A percentile compares a stretch with the other conserved stretches of the same genome.
phyloP scores from a whole-genome alignment of 2,797 vertebrate genomes.

The Cuniculus paca region DNA sequence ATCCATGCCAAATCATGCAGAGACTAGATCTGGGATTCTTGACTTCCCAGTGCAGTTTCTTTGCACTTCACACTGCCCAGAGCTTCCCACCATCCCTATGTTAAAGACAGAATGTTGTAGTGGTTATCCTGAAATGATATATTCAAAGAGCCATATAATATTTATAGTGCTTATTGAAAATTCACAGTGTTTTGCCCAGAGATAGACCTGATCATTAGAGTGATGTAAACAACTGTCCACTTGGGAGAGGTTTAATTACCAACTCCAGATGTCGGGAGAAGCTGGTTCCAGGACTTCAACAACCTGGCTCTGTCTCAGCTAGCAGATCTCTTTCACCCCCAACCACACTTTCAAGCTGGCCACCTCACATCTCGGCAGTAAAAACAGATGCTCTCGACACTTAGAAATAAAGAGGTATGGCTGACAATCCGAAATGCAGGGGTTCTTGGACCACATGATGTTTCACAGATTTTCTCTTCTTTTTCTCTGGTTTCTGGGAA shows the following conservation, averaged over 20 bases:
- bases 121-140: slow-evolving; percentile 66
- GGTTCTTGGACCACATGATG: slow-evolving; percentile 23
- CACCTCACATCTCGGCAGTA: slow-evolving; percentile 74
- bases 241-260: slow-evolving; percentile 82
- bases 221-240: slow-evolving; percentile 83
- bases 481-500: slow-evolving; percentile 72
- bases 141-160: slow-evolving; percentile 39
- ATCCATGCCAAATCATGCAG: background rate
- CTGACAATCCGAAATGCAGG: slow-evolving; percentile 64
- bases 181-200: slow-evolving; percentile 76
- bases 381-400: slow-evolving; percentile 75
- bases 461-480: slow-evolving; percentile 49
- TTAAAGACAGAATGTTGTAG: slow-evolving; percentile 35
- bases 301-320: slow-evolving; percentile 62
- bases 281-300: slow-evolving; percentile 77
- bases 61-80: background rate
- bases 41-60: background rate
- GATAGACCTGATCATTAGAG: slow-evolving; percentile 78
- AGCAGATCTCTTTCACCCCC: slow-evolving; percentile 48
- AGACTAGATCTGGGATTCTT: slow-evolving; percentile 42
- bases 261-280: slow-evolving; percentile 83
- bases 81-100: background rate
- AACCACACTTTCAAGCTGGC: background rate
- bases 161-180: slow-evolving; percentile 73
- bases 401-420: slow-evolving; percentile 71